Evolutionary conservation across 2,888 invertebrate species (phyloP).

Genomic region (Acrocera orbiculus): DNA sequence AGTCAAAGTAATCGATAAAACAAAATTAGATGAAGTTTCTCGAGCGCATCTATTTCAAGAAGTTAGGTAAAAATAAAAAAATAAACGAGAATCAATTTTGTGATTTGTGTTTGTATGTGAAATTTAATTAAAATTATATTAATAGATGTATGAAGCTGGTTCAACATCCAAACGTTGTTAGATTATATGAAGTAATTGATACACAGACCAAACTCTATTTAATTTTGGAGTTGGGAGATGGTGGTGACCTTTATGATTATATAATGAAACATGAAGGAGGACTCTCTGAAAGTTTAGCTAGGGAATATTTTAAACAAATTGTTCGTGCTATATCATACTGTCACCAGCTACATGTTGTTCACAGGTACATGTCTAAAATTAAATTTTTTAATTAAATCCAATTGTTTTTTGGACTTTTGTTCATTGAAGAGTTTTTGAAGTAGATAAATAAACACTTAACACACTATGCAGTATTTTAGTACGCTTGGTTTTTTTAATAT

Average conservation of each 20-base stretch:
- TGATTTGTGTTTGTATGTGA: too few species aligned
- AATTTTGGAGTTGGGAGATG: constrained; percentile 94
- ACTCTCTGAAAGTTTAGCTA: constrained; percentile 62
- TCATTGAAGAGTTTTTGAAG: too few species aligned
- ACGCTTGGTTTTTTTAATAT: too few species aligned
- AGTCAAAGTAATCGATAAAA: constrained; percentile 97
- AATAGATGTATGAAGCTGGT: constrained; percentile 97
- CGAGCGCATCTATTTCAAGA: constrained; percentile 91
- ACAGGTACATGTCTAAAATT: constrained; percentile 22
- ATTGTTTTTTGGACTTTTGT: too few species aligned
- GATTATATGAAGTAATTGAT: constrained; percentile 97
- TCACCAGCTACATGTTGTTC: constrained; percentile 64
- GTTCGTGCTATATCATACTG: constrained; percentile 96
- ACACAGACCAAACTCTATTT: constrained; percentile 94
- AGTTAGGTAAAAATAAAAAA: constrained; percentile 37
- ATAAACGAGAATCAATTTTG: background rate
- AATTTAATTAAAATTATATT: constrained; percentile 29
- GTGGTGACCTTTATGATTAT: constrained; percentile 96
- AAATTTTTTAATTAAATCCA: background rate
- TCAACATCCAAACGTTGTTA: constrained; percentile 96
- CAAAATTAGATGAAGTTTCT: constrained; percentile 89
- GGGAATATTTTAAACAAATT: constrained; percentile 91
- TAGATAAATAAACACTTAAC: too few species aligned
- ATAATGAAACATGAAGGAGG: constrained; percentile 92
- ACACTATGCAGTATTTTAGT: too few species aligned